Base-by-base conservation (phyloP, 1,140 invertebrate species). In the Diorhabda sublineata region DNA sequence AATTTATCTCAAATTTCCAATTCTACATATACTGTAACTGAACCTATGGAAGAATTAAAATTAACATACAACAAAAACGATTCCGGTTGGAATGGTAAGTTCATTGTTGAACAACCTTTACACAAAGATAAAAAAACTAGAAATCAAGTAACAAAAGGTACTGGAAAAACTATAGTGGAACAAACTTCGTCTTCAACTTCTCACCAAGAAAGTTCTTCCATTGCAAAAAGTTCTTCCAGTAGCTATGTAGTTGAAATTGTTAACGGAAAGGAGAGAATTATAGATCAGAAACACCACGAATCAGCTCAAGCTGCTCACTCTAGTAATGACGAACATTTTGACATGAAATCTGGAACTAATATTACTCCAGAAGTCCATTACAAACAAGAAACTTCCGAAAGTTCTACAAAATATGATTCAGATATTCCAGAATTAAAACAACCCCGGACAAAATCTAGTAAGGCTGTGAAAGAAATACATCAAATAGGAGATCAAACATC, bases 241-340 rank as follows among this genome's bases (percentile, higher is more conserved):
- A 85, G 83, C 58, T 85, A 86, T 68, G 84, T 85, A 6, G 81
- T 86, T 60, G 84, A 86, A 79, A 84, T 87, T 66, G 83, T 87
- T 43, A 85, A 87, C 73, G 86, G 86, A n/a, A 86, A 86, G 78
- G 85, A 87, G 77, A 77, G 83, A n/a, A 83, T 86, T 47, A 78
- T 87, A 45, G 85, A 86, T 61, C 82, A 81, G 69, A 82, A 84
- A 59, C 83, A 82, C 44, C 81, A 85, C 67, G 85, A 87, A 77
- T 83, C 83, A 76, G 85, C 83, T 42, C 81, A 83, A 74, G 78
- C 82, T 4, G 74, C 84, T 71, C 79, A 83, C 64, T 75, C 83
- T 41, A 80, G 79, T 63, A 80, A 82, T 59, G 83, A 83, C 66
- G 85, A 87, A 79, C 79, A 81, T 45, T 81, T 83, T 75, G 81